phyloP scores from a whole-genome alignment of 2,797 vertebrate genomes.

The Jordanella pulchra region DNA sequence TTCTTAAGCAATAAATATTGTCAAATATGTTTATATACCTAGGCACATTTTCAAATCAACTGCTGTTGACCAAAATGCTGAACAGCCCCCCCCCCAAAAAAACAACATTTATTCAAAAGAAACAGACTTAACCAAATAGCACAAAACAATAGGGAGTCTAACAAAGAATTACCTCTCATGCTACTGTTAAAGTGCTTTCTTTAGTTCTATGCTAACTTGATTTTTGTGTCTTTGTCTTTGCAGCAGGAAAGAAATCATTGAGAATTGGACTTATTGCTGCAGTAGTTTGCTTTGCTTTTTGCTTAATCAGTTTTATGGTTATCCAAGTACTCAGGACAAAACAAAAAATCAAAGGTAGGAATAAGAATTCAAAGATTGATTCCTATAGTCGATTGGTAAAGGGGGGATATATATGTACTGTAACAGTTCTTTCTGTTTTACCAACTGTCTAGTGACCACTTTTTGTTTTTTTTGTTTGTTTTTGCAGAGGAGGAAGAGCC shows the following conservation, averaged over 20 bases:
- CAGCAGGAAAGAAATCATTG: rapidly evolving
- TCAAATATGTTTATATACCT: no score
- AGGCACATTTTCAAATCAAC: no score
- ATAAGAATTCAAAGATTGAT: rapidly evolving
- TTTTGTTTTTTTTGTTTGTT: background rate
- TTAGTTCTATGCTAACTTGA: background rate
- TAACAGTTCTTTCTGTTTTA: background rate
- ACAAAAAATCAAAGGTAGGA: constrained; percentile 25
- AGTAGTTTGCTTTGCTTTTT: constrained; percentile 6
- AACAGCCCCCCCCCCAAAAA: no score
- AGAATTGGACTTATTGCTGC: constrained; percentile 15
- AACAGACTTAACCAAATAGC: no score
- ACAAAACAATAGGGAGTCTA: background rate
- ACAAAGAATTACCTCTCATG: background rate
- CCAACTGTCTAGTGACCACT: background rate
- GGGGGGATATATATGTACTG: background rate
- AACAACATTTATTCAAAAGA: no score
- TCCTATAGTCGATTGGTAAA: background rate
- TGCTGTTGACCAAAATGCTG: no score
- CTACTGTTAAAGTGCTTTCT: background rate
- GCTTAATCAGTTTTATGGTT: background rate
- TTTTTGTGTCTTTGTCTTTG: background rate
- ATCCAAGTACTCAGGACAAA: constrained; percentile 42
- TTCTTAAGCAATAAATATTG: background rate
- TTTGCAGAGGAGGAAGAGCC: constrained; percentile 24